These are phyloP conservation scores for Adelognathus sp. DNA, from an alignment of 2,888 invertebrate species.

Conservation along the genomic window DNA sequence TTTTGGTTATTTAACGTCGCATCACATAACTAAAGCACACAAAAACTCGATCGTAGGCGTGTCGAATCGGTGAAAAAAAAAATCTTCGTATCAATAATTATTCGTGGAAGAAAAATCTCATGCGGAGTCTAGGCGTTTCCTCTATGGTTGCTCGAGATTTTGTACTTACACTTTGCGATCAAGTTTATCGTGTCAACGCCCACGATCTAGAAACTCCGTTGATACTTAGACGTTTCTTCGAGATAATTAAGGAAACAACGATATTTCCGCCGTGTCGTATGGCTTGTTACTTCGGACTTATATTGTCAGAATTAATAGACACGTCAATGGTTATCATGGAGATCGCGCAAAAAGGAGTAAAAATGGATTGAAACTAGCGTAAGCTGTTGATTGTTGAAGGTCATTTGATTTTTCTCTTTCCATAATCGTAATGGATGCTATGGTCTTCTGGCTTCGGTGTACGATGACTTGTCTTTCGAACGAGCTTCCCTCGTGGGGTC, in stretches of 20 bases:
- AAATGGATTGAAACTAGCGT: conserved; percentile 4
- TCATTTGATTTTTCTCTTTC: background rate
- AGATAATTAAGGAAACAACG: background rate
- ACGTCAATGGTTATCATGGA: too few relatives aligned
- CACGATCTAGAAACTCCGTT: background rate
- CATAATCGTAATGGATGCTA: background rate
- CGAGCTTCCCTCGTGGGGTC: conserved; percentile 28
- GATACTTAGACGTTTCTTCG: background rate
- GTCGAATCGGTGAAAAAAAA: conserved; percentile 6
- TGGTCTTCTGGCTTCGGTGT: conserved; percentile 7
- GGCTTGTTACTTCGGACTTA: too few relatives aligned
- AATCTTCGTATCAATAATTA: conserved; percentile 31
- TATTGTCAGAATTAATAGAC: too few relatives aligned
- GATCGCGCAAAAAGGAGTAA: too few relatives aligned
- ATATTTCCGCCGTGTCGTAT: background rate
- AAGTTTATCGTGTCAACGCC: conserved; percentile 37
- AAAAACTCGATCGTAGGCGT: conserved; percentile 1
- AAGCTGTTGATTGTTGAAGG: background rate
- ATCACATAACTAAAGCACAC: background rate
- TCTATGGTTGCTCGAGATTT: conserved; percentile 49
- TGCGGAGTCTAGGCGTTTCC: conserved; percentile 29
- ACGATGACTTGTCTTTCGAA: conserved; percentile 15
- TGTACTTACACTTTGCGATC: conserved; percentile 53
- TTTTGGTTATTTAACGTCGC: too few relatives aligned
- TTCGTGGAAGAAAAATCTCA: conserved; percentile 24